A percentile compares a stretch with the other conserved stretches of the same genome.
These are phyloP conservation scores for Pangasianodon gigas DNA, from an alignment of 2,113 vertebrate genomes.

Conservation along the genomic window DNA sequence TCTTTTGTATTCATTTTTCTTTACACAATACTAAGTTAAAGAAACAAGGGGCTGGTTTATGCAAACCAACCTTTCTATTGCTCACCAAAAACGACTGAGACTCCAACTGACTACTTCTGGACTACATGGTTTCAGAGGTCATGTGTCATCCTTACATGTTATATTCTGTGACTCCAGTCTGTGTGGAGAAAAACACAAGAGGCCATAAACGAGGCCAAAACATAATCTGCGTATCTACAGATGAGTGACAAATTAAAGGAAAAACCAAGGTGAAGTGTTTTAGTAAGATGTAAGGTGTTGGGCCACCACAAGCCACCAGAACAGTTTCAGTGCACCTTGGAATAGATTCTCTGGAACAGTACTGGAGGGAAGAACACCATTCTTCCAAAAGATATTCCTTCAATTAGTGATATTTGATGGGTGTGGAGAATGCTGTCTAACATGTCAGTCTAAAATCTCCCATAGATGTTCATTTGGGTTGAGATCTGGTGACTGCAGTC, in stretches of 20 bases:
- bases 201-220: background rate
- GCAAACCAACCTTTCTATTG: background rate
- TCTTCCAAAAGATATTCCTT: background rate
- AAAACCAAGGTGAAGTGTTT: no score
- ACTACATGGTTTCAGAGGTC: background rate
- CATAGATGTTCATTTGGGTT: background rate
- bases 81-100: background rate
- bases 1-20: background rate
- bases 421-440: background rate
- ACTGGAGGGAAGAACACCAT: background rate
- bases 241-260: background rate
- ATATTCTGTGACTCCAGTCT: constrained; percentile 1
- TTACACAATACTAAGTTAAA: background rate
- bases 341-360: background rate
- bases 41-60: background rate
- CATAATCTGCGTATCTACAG: background rate
- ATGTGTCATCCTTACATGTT: background rate
- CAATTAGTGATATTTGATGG: background rate
- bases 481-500: background rate
- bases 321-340: background rate
- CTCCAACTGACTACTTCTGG: background rate
- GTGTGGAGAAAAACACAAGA: background rate
- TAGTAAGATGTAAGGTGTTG: background rate
- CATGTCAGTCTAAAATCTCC: background rate
- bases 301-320: background rate